Conservation (phyloP, 2,888 invertebrate species). For the Asteroscopus sphinx region DNA sequence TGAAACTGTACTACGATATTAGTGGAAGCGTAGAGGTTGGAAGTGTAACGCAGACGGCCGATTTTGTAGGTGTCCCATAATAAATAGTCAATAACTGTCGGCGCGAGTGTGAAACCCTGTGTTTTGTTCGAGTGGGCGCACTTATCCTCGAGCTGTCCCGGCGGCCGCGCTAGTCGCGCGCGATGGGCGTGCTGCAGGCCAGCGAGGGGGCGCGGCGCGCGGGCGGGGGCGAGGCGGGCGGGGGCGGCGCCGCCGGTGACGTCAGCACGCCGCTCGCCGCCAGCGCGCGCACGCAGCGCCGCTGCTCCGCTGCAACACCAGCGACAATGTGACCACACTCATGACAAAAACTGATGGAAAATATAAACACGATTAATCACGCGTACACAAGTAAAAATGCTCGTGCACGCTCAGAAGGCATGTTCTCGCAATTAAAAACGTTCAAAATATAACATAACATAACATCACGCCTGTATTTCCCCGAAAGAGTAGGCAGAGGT, state of each 20-base stretch:
- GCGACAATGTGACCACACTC: neutral
- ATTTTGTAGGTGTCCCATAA: neutral
- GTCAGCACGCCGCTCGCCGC: constrained; percentile 81
- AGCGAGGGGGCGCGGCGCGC: constrained; percentile 67
- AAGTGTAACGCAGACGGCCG: neutral
- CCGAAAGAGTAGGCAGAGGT: no score
- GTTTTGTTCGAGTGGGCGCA: no score
- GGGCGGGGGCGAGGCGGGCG: constrained; percentile 60
- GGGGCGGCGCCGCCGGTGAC: constrained; percentile 14
- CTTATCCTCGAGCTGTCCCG: constrained; percentile 8
- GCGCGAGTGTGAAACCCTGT: neutral
- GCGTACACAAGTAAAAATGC: no score
- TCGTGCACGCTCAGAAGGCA: no score
- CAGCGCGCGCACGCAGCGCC: constrained; percentile 84
- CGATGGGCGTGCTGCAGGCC: constrained; percentile 85
- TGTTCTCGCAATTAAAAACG: no score
- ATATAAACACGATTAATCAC: no score
- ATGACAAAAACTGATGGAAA: neutral
- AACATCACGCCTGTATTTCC: no score
- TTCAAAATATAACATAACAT: no score
- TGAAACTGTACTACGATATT: constrained; percentile 10
- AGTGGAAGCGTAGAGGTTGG: neutral
- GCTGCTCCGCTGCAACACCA: constrained; percentile 84
- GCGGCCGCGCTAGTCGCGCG: constrained; percentile 69
- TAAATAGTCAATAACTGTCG: neutral